Base-by-base conservation (phyloP, 1,140 invertebrate genomes). In the Glomeris maerens region DNA sequence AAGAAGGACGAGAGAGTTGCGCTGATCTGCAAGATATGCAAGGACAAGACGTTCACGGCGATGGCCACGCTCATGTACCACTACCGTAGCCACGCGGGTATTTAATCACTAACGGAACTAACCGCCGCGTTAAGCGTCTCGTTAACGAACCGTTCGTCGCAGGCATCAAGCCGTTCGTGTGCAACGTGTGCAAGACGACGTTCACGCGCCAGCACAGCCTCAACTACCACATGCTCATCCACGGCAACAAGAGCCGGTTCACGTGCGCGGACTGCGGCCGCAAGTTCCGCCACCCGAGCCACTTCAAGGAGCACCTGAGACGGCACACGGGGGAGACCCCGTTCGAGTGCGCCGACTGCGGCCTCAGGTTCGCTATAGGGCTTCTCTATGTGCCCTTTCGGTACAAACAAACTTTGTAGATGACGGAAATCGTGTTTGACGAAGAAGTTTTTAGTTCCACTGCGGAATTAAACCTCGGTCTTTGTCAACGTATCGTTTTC, bases 221-320 rank as follows among this genome's bases (percentile, higher is more conserved):
- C 14, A 79, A 80, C 51, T 80, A 80, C 59, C 78, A 80, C 57
- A 76, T 78, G 72, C 57, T 80, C 31, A 80, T 79, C 54, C 78
- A 80, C 59, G 71, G 73, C 55, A 78, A 79, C 64, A 72, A 76
- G 59, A 78, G 75, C 7, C 66, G 77, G 20, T 80, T 80, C 56
- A 76, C 73, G 0, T 80, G 78, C 51, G 62, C 65, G 10, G 76
- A 77, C 57, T 80, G 78, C 60, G 74, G 72, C 0, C 68, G 77
- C 22, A 76, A 78, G 56, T 80, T 80, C 49, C 66, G 78, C 28
- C 78, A 80, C 63, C 78, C 77, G 2, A 78, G 75, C 44, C 78
- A 80, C 60, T 80, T 77, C 57, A 76, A 77, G 57, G 78, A 80
- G 59, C 78, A 80, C 58, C 63, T 76, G 28, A 63, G 77, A 39